Base-by-base conservation (phyloP, 2,797 vertebrate species). In the Basileuterus tristriatus region DNA sequence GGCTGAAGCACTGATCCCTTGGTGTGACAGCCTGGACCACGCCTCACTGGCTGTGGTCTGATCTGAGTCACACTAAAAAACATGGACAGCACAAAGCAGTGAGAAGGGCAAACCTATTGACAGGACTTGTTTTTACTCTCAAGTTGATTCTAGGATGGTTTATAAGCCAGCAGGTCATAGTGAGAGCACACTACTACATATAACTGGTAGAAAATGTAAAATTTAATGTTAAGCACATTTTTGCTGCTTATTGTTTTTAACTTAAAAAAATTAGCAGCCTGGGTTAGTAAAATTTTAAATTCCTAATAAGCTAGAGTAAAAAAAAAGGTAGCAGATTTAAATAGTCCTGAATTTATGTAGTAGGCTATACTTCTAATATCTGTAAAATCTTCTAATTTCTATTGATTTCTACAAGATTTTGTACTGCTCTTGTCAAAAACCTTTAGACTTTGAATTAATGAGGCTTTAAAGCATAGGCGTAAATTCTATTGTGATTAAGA, bases 1-100 rank as follows among this genome's bases (percentile, higher is more conserved):
- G 37, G 34, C 36, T 41, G 39, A 27, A 68, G 55, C n/a, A 46
- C 22, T 6, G 32, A 37, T 43, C 15, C 6, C 26, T 10, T 20
- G 55, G 19, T 74, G 55, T 18, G 65, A 49, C 39, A 87, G 59
- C 21, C 63, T 34, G 58, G 39, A 36, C 47, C 15, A 8, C 1
- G 4, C 60, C 56, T 70, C 1, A 5, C 34, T 34, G 58, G 30
- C 34, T 3, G 6, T 0, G 0, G 24, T 11, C 56, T 0, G 0
- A 18, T 10, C 46, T 6, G 24, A 63, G 64, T 18, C n/a, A 69
- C 24, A 5, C 26, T 47, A 46, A 10, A 65, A 50, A 85, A 75
- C 0, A 0, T 8, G 21, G 18, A 43, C 32, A 70, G 62, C 16
- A 19, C 27, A 46, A 82, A 34, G 53, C 12, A 75, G 13, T 5